Conservation (phyloP, 2,888 invertebrate genomes). For the Oscheius sp. region DNA sequence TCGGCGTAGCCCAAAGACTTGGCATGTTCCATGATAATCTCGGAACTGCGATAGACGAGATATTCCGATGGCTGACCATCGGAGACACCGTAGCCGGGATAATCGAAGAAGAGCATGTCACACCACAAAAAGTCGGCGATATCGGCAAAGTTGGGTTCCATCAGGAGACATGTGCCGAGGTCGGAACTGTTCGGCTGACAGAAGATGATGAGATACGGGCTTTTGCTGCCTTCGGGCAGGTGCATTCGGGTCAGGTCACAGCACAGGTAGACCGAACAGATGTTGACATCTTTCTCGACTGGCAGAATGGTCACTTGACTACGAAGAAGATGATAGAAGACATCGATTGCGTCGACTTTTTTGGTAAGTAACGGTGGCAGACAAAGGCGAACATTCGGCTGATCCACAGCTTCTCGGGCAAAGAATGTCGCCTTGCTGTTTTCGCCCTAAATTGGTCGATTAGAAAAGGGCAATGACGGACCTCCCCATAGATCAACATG, state of each 20-base stretch:
- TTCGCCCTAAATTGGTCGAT: not conserved
- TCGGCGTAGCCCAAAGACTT: slow-evolving; percentile 44
- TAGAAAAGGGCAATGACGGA: not conserved
- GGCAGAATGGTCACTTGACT: slow-evolving; percentile 38
- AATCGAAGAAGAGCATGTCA: slow-evolving; percentile 58
- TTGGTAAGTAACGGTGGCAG: slow-evolving; percentile 47
- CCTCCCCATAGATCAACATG: slow-evolving; percentile 42
- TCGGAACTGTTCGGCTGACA: slow-evolving; percentile 60
- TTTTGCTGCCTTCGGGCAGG: slow-evolving; percentile 27
- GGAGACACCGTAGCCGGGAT: slow-evolving; percentile 58
- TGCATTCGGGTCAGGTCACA: slow-evolving; percentile 17
- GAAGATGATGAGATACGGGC: slow-evolving; percentile 57
- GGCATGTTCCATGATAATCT: slow-evolving; percentile 47
- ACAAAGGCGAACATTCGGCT: slow-evolving; percentile 47
- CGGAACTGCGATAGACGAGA: slow-evolving; percentile 49
- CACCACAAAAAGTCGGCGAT: slow-evolving; percentile 58
- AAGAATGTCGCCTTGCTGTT: slow-evolving; percentile 35
- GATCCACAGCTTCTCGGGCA: slow-evolving; percentile 44
- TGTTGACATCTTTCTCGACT: slow-evolving; percentile 19
- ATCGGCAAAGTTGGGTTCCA: slow-evolving; percentile 61
- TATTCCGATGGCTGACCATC: slow-evolving; percentile 49
- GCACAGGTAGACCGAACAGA: slow-evolving; percentile 43
- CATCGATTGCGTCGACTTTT: slow-evolving; percentile 47
- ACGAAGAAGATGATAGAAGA: slow-evolving; percentile 50
- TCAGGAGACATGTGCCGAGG: slow-evolving; percentile 56